Evolutionary conservation across 1,140 invertebrate species (phyloP).

Genomic region (Cyclina sinensis): DNA sequence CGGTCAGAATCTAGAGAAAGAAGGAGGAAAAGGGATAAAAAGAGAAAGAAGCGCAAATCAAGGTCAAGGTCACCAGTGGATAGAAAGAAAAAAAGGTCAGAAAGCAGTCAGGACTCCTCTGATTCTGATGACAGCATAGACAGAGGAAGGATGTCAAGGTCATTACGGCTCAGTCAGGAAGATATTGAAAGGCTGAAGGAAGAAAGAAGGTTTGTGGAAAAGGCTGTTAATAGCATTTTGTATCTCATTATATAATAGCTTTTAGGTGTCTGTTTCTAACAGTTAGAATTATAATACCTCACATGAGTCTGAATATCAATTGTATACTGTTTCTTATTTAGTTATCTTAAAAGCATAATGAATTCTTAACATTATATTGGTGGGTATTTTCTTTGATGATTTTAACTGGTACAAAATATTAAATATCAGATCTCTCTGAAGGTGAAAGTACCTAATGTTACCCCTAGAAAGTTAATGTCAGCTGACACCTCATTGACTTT

Average conservation of each 20-base stretch:
- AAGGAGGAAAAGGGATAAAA: background rate
- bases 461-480: too few species aligned
- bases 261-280: background rate
- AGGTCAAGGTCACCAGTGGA: slow-evolving; percentile 33
- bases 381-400: too few species aligned
- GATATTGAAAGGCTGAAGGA: background rate
- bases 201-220: background rate
- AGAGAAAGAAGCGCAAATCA: slow-evolving; percentile 35
- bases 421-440: too few species aligned
- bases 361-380: too few species aligned
- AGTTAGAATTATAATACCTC: background rate
- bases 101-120: background rate
- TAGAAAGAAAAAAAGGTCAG: background rate
- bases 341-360: background rate
- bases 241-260: background rate
- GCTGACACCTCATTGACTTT: too few species aligned
- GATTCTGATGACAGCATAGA: slow-evolving; percentile 25
- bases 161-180: background rate
- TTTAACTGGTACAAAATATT: too few species aligned
- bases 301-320: background rate
- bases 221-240: background rate
- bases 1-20: background rate
- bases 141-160: background rate
- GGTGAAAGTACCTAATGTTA: too few species aligned
- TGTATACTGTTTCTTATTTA: background rate